Evolutionary conservation across 2,888 invertebrate species (phyloP), one percentile per base, ranked within the genome.

Genomic region (Phania funesta): DNA sequence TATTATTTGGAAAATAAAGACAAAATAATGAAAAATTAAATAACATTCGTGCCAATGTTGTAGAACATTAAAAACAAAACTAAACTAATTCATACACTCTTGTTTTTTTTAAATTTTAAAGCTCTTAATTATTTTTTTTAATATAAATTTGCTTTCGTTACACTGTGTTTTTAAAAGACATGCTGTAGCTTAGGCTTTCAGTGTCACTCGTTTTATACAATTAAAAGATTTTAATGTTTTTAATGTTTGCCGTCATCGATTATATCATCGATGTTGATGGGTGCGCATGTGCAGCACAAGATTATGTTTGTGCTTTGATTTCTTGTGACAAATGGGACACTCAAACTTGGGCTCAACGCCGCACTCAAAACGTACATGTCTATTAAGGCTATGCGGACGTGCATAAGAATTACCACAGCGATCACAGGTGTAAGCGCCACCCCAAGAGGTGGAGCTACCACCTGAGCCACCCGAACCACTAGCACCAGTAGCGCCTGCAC

Each of bases 291-390:
- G 91, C 87, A 91, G 86, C 85, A 91, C 91, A 85, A 91, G 88
- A 87, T 91, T 91, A 85, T 91, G 91, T 90, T 91, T 91, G 87
- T 91, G 91, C 87, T 91, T 91, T 54, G 91, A 94, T 86, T 92
- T 93, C 88, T 93, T 93, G 86, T 93, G 92, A 88, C 94, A 94
- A 85, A 93, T 91, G 41, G 92, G 92, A 84, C 94, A 94, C 83
- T 93, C 92, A 87, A 93, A 93, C 86, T 92, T 92, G 1, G 94
- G 94, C 85, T 93, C 93, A 73, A 92, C 91, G 67, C 93, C 93
- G 85, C 93, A 93, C 86, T 93, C 93, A 87, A 93, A 93, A 76
- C 92, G 92, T 73, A 93, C 91, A 86, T 93, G 93, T 62, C 93
- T 90, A 85, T 92, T 93, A 22, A 92, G 87, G 85, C 91, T 93